A percentile compares a stretch with the other conserved stretches of the same genome.
These are phyloP conservation scores for Malacoraja senta DNA, from an alignment of 2,797 vertebrate genomes.

Conservation along the genomic window DNA sequence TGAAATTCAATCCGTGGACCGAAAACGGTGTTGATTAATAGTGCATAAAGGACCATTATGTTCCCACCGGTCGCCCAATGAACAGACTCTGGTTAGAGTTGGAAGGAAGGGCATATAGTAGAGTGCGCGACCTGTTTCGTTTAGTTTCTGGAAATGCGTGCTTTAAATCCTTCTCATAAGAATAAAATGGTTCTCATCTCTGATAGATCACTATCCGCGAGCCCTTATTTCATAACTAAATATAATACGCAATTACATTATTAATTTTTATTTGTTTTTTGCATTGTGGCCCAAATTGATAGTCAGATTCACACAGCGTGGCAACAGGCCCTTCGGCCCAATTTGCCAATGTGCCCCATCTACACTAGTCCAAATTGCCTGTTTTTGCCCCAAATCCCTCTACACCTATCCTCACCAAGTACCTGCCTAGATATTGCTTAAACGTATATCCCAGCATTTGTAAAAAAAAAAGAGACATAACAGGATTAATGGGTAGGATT, in stretches of 20 bases:
- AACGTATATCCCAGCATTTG: background rate
- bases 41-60: background rate
- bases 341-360: no score
- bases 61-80: background rate
- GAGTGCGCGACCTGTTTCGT: background rate
- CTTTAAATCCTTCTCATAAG: background rate
- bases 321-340: no score
- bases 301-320: no score
- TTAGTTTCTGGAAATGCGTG: background rate
- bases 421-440: no score
- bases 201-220: background rate
- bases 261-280: background rate
- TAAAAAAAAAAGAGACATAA: background rate
- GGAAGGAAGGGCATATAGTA: background rate
- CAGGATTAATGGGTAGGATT: background rate
- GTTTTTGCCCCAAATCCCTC: no score
- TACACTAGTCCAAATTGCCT: no score
- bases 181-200: background rate
- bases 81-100: background rate
- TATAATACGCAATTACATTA: background rate
- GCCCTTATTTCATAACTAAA: background rate
- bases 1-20: background rate
- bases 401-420: no score
- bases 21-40: background rate
- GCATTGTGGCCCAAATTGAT: background rate